Evolutionary conservation across 2,888 invertebrate species (phyloP), one percentile per base, ranked within the genome.

Genomic region (Lordiphosa andalusiaca): DNA sequence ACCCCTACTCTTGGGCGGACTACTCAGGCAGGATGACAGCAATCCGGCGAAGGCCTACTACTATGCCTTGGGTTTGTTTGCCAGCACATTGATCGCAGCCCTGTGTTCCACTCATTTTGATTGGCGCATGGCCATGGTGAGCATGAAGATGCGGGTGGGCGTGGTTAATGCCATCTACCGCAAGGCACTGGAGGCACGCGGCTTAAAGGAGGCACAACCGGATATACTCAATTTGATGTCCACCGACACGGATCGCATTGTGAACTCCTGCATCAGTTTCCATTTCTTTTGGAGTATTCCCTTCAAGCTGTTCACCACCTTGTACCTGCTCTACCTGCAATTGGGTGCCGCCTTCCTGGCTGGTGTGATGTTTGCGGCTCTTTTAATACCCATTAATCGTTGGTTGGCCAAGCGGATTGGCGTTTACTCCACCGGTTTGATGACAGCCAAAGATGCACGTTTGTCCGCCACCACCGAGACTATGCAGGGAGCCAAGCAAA

Each of bases 241-340:
- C 30, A 97, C 97, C 0, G 99, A 99, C 88, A 95, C 96, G 0
- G 98, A 98, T 88, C 92, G 98, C 72, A 96, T 99, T 71, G 95
- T 98, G 0, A 98, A 98, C 89, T 96, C 98, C 19, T 98, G 97
- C 89, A 94, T 96, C 2, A 98, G 97, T 90, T 98, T 99, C 88
- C 99, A 99, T 90, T 94, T 96, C 4, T 91, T 98, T 72, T 99
- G 99, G 98, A 98, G 98, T 89, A 95, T 98, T 86, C 98, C 98
- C 2, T 88, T 88, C 50, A 90, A 97, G 94, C 90, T 97, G 52
- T 91, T 91, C 35, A 94, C 96, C 39, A 95, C 96, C 5, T 89
- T 97, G 25, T 95, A 94, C 86, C 92, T 98, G 61, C 91, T 98
- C 0, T 95, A 97, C 84, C 91, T 92, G 58, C 96, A 98, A 93